Conservation (phyloP, 2,113 vertebrate genomes). For the Gymnarchus niloticus region DNA sequence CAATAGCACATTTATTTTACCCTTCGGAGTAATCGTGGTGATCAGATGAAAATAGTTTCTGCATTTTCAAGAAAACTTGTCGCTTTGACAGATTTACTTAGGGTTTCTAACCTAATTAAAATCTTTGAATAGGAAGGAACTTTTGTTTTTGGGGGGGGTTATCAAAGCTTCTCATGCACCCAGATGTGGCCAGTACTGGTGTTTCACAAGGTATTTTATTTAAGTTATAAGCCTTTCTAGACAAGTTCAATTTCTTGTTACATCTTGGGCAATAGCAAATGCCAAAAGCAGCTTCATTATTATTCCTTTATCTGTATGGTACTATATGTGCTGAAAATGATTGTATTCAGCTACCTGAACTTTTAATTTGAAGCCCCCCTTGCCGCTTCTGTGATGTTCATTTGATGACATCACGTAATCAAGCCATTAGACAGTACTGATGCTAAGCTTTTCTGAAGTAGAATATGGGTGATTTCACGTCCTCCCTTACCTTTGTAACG, state of each 20-base stretch:
- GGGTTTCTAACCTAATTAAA: conserved; percentile 55
- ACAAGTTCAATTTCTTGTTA: conserved; percentile 32
- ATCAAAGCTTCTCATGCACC: conserved; percentile 25
- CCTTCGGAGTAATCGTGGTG: conserved; percentile 35
- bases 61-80: conserved; percentile 28
- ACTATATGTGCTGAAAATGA: conserved; percentile 62
- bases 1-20: conserved; percentile 55
- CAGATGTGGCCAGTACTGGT: conserved; percentile 53
- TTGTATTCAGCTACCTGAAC: conserved; percentile 67
- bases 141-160: background rate
- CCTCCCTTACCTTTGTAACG: conserved; percentile 12
- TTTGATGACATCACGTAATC: conserved; percentile 36
- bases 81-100: conserved; percentile 62
- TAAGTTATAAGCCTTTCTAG: conserved; percentile 25
- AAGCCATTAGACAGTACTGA: conserved; percentile 39
- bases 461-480: background rate
- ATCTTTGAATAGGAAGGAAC: conserved; percentile 64
- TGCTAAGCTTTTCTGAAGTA: conserved; percentile 21
- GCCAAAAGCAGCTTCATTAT: conserved; percentile 55
- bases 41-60: conserved; percentile 27
- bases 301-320: conserved; percentile 44
- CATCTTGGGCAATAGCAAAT: conserved; percentile 54
- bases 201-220: conserved; percentile 41
- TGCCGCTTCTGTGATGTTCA: conserved; percentile 39
- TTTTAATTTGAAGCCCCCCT: conserved; percentile 41